Conservation (phyloP, 2,797 vertebrate genomes). For the Poeciliopsis presidionis region DNA sequence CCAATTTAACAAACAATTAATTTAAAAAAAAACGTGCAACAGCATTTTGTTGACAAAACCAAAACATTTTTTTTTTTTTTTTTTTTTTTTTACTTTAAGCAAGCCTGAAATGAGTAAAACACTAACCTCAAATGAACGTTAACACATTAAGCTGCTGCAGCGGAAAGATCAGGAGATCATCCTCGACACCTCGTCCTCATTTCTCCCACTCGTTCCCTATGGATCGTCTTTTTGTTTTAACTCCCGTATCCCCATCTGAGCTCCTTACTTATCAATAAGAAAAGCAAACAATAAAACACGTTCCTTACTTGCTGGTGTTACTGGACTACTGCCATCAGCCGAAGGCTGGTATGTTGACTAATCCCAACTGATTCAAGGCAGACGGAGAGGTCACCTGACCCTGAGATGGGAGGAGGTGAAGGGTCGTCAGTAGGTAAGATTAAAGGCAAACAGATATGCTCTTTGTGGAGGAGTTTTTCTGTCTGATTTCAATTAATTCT, state of each 20-base stretch:
- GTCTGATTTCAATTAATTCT: neutral
- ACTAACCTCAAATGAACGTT: constrained; percentile 25
- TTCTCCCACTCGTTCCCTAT: constrained; percentile 19
- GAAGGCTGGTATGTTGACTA: constrained; percentile 52
- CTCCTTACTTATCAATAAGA: neutral
- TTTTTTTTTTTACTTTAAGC: neutral
- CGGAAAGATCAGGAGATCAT: constrained; percentile 73
- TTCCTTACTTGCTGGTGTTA: constrained; percentile 53
- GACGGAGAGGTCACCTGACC: constrained; percentile 65
- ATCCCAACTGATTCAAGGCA: constrained; percentile 66
- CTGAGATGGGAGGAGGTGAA: constrained; percentile 11
- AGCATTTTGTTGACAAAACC: neutral
- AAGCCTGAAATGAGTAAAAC: constrained; percentile 17
- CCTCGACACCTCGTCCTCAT: constrained; percentile 41
- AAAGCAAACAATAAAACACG: neutral
- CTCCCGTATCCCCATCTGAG: neutral
- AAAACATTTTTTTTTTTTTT: neutral
- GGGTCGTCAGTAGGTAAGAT: constrained; percentile 7
- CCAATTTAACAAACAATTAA: too few species aligned
- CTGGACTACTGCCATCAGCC: constrained; percentile 29
- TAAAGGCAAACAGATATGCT: neutral
- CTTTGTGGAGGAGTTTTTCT: neutral
- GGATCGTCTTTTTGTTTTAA: neutral
- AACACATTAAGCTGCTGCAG: constrained; percentile 38
- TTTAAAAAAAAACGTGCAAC: too few species aligned